Evolutionary conservation across 2,888 invertebrate genomes (phyloP), one percentile per base, ranked within the genome.

Genomic region (Chironomus riparius): DNA sequence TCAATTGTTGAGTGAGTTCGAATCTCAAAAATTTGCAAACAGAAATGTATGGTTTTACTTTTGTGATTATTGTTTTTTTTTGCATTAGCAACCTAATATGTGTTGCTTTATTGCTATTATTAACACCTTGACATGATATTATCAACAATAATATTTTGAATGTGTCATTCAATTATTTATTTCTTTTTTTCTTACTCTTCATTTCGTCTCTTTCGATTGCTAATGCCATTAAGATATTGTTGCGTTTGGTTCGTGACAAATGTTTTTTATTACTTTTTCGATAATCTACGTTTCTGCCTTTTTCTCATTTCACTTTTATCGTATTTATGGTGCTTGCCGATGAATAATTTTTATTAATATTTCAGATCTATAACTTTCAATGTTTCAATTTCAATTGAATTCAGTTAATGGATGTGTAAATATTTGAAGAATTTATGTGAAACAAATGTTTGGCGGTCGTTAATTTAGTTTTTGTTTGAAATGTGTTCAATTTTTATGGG

Each of bases 191-290:
- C 6, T 18, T 56, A 5, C 18, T 18, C 56, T 18, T 56, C 15
- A 18, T 18, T 56, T 56, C n/a, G 13, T 50, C 56, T 56, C 15
- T 15, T 56, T 38, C 38, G 38, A 38, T 70, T 70, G 70, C 18
- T 70, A 70, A 24, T 22, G n/a, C 22, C 24, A 68, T 68, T 47
- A 15, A 15, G 56, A 56, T 56, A 56, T 56, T 56, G 56, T 56
- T 56, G 56, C 56, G 56, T 56, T 56, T 70, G 7, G 70, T 47
- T 70, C 70, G 70, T 70, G 70, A 70, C 70, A 70, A 70, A 70
- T 70, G 70, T 70, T 70, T 70, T 70, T 70, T 70, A 70, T 70
- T 47, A 22, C 70, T 70, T 70, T 70, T 70, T 70, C 70, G 70
- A 70, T 70, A 47, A 47, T 68, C 68, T 68, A 18, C 68, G 70